These are phyloP conservation scores for Otis tarda DNA, from an alignment of 2,113 vertebrate species.

Conservation along the genomic window DNA sequence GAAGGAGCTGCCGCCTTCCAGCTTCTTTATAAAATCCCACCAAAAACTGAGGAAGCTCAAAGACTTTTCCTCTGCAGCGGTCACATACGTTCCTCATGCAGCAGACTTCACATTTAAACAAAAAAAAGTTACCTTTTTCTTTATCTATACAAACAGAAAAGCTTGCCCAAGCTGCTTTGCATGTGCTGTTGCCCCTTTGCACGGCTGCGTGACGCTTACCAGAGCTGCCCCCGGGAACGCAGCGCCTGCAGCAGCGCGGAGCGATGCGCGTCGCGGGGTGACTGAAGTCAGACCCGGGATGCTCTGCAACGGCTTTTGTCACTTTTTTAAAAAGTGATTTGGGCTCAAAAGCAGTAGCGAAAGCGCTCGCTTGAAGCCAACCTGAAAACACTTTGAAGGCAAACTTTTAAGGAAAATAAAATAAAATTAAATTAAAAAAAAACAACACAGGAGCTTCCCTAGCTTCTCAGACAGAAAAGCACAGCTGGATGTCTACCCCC, in stretches of 20 bases:
- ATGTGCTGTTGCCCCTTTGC: neutral
- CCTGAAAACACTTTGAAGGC: neutral
- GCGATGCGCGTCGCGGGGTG: fast-evolving
- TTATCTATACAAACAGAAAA: fast-evolving
- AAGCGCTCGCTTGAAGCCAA: neutral
- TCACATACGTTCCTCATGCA: neutral
- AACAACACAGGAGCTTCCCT: fast-evolving
- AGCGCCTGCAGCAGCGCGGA: fast-evolving
- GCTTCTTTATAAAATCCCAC: neutral
- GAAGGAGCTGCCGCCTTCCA: neutral
- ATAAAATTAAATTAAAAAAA: neutral
- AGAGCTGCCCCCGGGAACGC: neutral
- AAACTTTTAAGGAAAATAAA: neutral
- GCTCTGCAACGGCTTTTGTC: neutral
- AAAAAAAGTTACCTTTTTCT: neutral
- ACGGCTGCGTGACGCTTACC: fast-evolving
- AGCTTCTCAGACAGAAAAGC: neutral
- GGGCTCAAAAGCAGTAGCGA: too few species aligned
- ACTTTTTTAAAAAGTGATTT: neutral
- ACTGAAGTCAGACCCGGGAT: neutral
- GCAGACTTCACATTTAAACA: neutral
- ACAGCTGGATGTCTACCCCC: neutral
- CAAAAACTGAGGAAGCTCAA: neutral
- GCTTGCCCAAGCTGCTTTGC: neutral
- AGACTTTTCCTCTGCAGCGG: neutral